phyloP scores from a whole-genome alignment of 2,113 vertebrate species.

The Solea solea region DNA sequence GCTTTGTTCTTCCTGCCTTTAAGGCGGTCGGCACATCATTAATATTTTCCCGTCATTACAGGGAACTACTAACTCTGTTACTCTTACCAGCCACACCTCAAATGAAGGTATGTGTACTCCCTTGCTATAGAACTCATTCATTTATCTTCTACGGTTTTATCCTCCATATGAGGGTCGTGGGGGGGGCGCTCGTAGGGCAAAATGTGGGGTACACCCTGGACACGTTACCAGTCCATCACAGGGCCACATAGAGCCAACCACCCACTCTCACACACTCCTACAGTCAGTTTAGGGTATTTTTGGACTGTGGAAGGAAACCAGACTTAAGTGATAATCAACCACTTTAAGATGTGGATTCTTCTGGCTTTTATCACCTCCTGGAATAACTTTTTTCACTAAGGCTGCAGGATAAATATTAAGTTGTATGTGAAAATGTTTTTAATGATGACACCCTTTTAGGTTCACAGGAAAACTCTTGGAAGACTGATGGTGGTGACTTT shows the following conservation, averaged over 20 bases:
- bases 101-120: constrained; percentile 14
- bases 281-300: too few relatives aligned
- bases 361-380: too few relatives aligned
- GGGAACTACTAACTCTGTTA: neutral
- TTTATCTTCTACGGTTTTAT: neutral
- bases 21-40: neutral
- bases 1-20: neutral
- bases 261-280: too few relatives aligned
- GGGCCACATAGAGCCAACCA: too few relatives aligned
- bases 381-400: too few relatives aligned
- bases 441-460: neutral
- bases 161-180: too few relatives aligned
- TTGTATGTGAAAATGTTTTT: neutral
- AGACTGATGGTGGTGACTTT: neutral
- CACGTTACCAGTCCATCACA: too few relatives aligned
- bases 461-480: neutral
- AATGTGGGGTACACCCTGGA: too few relatives aligned
- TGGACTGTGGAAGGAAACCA: neutral
- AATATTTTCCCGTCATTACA: neutral
- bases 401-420: neutral
- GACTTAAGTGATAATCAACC: too few relatives aligned
- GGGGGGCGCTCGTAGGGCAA: too few relatives aligned
- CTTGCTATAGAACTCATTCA: neutral
- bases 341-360: too few relatives aligned
- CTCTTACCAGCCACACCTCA: neutral